Percentiles rank a stretch among this genome's conserved stretches.
Conservation (phyloP, 2,797 vertebrate species). For the Ctenopoma kingsleyae region DNA sequence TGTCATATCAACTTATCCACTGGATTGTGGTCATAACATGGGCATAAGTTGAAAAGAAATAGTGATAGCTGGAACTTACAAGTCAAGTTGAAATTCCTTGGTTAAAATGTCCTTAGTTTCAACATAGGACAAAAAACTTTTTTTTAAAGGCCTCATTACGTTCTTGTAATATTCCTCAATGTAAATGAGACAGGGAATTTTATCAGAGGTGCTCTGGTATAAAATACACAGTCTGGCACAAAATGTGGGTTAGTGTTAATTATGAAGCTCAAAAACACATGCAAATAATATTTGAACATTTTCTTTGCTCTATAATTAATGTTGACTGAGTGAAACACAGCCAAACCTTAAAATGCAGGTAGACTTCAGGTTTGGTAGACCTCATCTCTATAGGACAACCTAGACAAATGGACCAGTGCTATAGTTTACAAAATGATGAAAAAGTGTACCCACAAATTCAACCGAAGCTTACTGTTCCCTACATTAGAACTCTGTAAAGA, state of each 20-base stretch:
- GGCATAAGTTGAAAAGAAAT: conserved; percentile 55
- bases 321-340: conserved; percentile 1
- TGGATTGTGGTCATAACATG: conserved; percentile 67
- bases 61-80: conserved; percentile 21
- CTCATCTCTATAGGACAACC: not conserved
- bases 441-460: not conserved
- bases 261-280: no score
- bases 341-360: not conserved
- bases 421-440: not conserved
- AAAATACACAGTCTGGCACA: conserved; percentile 4
- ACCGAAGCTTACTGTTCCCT: no score
- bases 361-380: not conserved
- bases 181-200: not conserved
- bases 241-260: not conserved
- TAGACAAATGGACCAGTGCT: not conserved
- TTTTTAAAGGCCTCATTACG: conserved; percentile 29
- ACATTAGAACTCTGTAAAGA: not conserved
- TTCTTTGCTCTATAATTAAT: no score
- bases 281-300: no score
- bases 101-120: conserved; percentile 19
- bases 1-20: conserved; percentile 74
- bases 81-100: conserved; percentile 32
- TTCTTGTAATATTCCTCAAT: conserved; percentile 9
- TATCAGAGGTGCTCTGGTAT: not conserved
- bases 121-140: conserved; percentile 17